phyloP scores from a whole-genome alignment of 2,888 invertebrate genomes.

The Thera obeliscata region DNA sequence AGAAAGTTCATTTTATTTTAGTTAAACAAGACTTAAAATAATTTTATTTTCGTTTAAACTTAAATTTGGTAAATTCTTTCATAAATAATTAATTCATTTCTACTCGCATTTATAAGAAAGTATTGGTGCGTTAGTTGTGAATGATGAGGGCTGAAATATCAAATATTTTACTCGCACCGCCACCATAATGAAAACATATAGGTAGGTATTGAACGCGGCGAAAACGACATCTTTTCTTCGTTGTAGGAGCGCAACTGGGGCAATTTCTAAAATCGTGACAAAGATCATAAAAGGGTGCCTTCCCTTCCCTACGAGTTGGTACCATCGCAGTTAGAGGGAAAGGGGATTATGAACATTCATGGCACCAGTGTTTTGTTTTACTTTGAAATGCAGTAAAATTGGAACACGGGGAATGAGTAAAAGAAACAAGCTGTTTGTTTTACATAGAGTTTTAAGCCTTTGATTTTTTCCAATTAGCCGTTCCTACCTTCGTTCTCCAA shows the following conservation, averaged over 20 bases:
- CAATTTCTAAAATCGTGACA: constrained; percentile 70
- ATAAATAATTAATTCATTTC: no score
- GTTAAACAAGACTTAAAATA: no score
- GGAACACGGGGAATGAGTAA: constrained; percentile 6
- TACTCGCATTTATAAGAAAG: no score
- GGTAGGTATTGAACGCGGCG: constrained; percentile 27
- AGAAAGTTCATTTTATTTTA: no score
- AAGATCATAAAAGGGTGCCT: constrained; percentile 61
- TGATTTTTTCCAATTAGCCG: constrained; percentile 26
- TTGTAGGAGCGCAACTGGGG: constrained; percentile 42
- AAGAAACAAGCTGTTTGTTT: constrained; percentile 22
- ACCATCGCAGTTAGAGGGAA: constrained; percentile 1
- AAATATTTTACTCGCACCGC: not conserved
- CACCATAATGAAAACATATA: not conserved
- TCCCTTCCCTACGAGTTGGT: constrained; percentile 36
- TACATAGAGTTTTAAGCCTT: constrained; percentile 16
- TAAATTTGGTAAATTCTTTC: no score
- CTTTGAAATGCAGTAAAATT: constrained; percentile 31
- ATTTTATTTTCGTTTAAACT: no score
- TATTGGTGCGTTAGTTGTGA: no score
- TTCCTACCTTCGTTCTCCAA: constrained; percentile 9
- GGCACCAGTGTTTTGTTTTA: constrained; percentile 21
- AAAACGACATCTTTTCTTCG: constrained; percentile 48
- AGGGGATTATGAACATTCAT: constrained; percentile 29
- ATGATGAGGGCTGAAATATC: not conserved